phyloP scores from a whole-genome alignment of 1,140 invertebrate species.

The Ostrea edulis region DNA sequence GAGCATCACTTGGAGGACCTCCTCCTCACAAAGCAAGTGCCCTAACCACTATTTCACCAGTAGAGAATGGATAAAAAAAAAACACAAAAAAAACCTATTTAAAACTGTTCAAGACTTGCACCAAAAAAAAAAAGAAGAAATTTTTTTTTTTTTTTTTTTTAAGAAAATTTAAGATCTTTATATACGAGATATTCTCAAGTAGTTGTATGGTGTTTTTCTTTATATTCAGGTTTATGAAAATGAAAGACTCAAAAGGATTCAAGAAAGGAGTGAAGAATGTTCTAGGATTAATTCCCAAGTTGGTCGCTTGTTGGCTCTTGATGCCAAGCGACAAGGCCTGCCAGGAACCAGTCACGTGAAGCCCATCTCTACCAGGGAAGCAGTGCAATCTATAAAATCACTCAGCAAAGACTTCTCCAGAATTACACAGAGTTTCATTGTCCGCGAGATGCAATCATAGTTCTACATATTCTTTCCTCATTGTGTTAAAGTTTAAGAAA shows the following conservation, averaged over 20 bases:
- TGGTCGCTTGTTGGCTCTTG: conserved; percentile 47
- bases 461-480: not conserved
- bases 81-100: no score
- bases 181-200: no score
- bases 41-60: no score
- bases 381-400: conserved; percentile 50
- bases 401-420: conserved; percentile 52
- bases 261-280: conserved; percentile 59
- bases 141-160: no score
- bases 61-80: no score
- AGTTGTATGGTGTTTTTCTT: not conserved
- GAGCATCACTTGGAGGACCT: no score
- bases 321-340: conserved; percentile 56
- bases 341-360: conserved; percentile 44
- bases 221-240: conserved; percentile 46
- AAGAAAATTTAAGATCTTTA: no score
- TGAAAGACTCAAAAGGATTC: conserved; percentile 55
- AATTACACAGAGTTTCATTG: conserved; percentile 21
- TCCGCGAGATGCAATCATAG: conserved; percentile 15
- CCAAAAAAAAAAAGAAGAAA: no score
- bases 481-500: no score
- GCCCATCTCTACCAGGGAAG: conserved; percentile 50
- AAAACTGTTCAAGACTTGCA: no score
- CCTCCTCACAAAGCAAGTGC: no score
- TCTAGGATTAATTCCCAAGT: conserved; percentile 58